These are phyloP conservation scores for Drosophila willistoni DNA, from an alignment of 1,140 invertebrate species.

Conservation along the genomic window DNA sequence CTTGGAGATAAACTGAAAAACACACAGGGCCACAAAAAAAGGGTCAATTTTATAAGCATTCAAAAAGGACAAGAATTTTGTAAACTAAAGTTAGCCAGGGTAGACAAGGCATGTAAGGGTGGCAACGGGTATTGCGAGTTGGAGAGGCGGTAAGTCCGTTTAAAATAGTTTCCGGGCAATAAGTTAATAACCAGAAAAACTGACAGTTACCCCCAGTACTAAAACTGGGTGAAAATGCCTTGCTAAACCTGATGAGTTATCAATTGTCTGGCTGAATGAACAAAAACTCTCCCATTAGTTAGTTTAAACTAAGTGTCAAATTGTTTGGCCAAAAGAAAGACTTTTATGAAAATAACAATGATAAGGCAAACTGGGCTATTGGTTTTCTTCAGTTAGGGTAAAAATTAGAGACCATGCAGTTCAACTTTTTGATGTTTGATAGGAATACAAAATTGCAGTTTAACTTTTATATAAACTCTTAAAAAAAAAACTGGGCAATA, in stretches of 20 bases:
- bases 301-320: not conserved
- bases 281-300: not conserved
- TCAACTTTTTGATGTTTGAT: too few species aligned
- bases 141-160: not conserved
- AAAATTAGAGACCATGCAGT: too few species aligned
- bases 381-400: too few species aligned
- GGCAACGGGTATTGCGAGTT: not conserved
- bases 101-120: not conserved
- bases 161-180: conserved; percentile 33
- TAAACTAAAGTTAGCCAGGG: conserved; percentile 42
- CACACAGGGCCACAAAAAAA: conserved; percentile 38
- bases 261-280: conserved; percentile 5
- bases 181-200: conserved; percentile 44
- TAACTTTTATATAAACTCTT: too few species aligned
- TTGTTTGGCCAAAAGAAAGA: too few species aligned
- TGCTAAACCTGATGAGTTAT: conserved; percentile 44
- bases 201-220: not conserved
- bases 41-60: conserved; percentile 68
- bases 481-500: too few species aligned
- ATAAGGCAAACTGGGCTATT: too few species aligned
- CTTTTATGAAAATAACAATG: too few species aligned
- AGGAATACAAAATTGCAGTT: too few species aligned
- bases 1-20: conserved; percentile 11
- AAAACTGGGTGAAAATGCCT: conserved; percentile 36
- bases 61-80: conserved; percentile 57